phyloP scores from a whole-genome alignment of 2,888 invertebrate species.

The Drosophila helvetica region DNA sequence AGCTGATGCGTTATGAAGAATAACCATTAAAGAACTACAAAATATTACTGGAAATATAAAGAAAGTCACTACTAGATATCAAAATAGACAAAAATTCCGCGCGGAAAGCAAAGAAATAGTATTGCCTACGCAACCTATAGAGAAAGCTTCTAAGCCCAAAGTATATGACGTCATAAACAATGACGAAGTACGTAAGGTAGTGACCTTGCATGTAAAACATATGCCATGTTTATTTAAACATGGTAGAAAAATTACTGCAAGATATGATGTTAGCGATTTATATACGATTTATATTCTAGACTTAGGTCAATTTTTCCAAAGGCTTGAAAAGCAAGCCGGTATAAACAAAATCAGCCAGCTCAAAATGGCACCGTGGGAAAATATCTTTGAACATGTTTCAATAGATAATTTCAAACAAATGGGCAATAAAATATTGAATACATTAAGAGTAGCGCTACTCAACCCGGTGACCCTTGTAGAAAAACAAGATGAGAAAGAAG shows the following conservation, averaged over 20 bases:
- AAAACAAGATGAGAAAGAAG: too few species aligned
- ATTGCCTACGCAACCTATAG: conserved; percentile 8
- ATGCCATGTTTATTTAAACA: too few species aligned
- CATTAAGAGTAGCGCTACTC: too few species aligned
- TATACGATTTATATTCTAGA: too few species aligned
- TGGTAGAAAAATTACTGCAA: neutral
- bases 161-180: conserved; percentile 9
- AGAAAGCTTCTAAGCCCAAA: conserved; percentile 8
- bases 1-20: neutral
- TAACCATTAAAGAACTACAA: neutral
- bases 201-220: too few species aligned
- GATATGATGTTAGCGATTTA: neutral
- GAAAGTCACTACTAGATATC: conserved; percentile 13
- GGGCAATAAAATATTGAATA: too few species aligned
- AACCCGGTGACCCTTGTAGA: too few species aligned
- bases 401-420: too few species aligned
- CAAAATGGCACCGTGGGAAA: conserved; percentile 8
- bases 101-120: conserved; percentile 6
- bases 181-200: neutral
- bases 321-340: conserved; percentile 7
- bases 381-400: neutral
- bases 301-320: too few species aligned
- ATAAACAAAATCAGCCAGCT: neutral
- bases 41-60: conserved; percentile 6
- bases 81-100: conserved; percentile 13